phyloP scores from a whole-genome alignment of 2,888 invertebrate species.

The Apotomis turbidana region DNA sequence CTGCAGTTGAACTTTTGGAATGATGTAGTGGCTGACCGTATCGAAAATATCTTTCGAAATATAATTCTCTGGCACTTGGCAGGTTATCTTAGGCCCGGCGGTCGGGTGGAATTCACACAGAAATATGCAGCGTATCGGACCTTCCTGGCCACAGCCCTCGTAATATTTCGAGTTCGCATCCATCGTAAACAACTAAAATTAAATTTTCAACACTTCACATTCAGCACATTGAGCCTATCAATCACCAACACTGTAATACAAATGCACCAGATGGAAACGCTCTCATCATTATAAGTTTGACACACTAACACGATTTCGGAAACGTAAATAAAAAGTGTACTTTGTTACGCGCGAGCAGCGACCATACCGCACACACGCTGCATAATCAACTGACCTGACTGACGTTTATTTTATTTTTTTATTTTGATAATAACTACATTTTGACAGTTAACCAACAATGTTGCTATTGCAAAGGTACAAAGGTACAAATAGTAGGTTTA shows the following conservation, averaged over 20 bases:
- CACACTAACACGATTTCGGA: conserved; percentile 50
- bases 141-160: conserved; percentile 86
- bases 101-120: conserved; percentile 90
- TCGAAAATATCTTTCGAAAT: conserved; percentile 93
- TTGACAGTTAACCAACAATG: conserved; percentile 2
- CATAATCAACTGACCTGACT: conserved; percentile 47
- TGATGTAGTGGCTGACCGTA: conserved; percentile 91
- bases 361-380: conserved; percentile 39
- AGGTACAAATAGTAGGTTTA: no score
- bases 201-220: conserved; percentile 46
- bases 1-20: conserved; percentile 92
- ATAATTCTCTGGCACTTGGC: conserved; percentile 91
- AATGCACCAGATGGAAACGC: conserved; percentile 28
- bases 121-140: conserved; percentile 90
- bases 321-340: conserved; percentile 55
- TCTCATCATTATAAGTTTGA: conserved; percentile 45
- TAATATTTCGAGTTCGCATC: conserved; percentile 77
- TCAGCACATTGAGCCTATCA: conserved; percentile 48
- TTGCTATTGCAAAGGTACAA: conserved; percentile 7
- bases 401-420: conserved; percentile 46
- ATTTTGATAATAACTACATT: conserved; percentile 4
- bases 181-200: conserved; percentile 62
- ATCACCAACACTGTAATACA: conserved; percentile 41
- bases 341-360: conserved; percentile 35
- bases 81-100: conserved; percentile 90